Percentiles rank a stretch among this genome's conserved stretches.
These are phyloP conservation scores for Rhagoletis pomonella DNA, from an alignment of 1,140 invertebrate genomes.

Conservation along the genomic window DNA sequence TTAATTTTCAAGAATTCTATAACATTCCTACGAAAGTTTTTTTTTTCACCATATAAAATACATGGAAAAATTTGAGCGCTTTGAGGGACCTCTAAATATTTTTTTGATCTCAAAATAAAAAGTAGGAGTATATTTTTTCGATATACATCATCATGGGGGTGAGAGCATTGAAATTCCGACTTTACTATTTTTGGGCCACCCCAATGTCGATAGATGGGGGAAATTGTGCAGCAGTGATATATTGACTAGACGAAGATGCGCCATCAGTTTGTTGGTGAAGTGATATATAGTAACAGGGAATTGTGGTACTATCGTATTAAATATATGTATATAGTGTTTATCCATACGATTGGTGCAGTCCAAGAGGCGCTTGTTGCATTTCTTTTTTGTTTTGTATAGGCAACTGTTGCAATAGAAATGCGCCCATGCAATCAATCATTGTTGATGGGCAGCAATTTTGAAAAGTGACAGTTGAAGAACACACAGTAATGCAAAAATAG, in stretches of 20 bases:
- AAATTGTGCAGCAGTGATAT: background rate
- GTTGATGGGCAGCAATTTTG: constrained; percentile 34
- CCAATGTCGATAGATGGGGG: background rate
- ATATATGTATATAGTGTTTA: background rate
- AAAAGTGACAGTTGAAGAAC: constrained; percentile 38
- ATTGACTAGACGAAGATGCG: background rate
- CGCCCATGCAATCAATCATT: constrained; percentile 46
- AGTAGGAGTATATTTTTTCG: no score
- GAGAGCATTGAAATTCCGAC: no score
- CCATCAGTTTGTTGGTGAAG: background rate
- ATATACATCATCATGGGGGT: no score
- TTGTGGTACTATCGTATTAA: background rate
- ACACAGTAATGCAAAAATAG: background rate
- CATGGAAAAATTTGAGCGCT: no score
- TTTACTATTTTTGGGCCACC: no score
- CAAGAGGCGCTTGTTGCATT: background rate
- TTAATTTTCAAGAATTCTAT: no score
- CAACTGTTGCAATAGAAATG: constrained; percentile 11
- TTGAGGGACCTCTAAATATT: no score
- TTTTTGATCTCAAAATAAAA: no score
- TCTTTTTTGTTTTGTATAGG: background rate
- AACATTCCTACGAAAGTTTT: no score
- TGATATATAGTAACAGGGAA: background rate
- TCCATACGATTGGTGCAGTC: no score
- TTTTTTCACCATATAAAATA: no score